These are phyloP conservation scores for Stomatorhinus walkeri DNA, from an alignment of 2,797 vertebrate genomes.

Conservation along the genomic window DNA sequence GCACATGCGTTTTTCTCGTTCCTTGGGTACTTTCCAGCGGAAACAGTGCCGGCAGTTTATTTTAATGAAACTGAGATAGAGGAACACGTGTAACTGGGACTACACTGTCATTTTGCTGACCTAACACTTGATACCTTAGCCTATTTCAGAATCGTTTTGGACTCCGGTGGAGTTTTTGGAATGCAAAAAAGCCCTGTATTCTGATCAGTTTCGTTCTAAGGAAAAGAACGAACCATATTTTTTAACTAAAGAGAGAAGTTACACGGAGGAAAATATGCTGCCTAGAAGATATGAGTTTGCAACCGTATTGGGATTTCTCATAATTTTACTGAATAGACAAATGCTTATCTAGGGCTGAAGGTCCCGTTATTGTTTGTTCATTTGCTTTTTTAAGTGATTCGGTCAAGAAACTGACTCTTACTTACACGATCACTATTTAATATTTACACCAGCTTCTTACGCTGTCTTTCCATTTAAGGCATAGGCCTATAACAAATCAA, in stretches of 20 bases:
- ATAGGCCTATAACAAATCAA: neutral
- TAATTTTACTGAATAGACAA: neutral
- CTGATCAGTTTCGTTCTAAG: neutral
- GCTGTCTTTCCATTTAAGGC: neutral
- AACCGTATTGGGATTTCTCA: neutral
- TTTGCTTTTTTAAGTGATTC: neutral
- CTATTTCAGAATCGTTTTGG: neutral
- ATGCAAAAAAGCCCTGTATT: neutral
- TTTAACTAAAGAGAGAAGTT: neutral
- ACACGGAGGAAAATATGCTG: neutral
- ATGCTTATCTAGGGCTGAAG: neutral
- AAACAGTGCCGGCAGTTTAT: neutral
- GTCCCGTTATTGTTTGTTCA: neutral
- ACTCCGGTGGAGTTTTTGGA: neutral
- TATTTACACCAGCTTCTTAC: neutral
- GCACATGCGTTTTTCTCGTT: neutral
- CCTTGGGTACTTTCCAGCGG: constrained; percentile 15
- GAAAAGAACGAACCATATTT: neutral
- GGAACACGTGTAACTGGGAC: neutral
- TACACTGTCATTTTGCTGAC: neutral
- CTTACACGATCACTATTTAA: neutral
- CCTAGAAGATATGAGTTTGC: neutral
- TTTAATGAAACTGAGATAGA: neutral
- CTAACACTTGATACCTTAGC: neutral
- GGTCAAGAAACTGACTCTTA: neutral